Evolutionary conservation across 2,797 vertebrate genomes (phyloP).

Genomic region (Anniella stebbinsi): DNA sequence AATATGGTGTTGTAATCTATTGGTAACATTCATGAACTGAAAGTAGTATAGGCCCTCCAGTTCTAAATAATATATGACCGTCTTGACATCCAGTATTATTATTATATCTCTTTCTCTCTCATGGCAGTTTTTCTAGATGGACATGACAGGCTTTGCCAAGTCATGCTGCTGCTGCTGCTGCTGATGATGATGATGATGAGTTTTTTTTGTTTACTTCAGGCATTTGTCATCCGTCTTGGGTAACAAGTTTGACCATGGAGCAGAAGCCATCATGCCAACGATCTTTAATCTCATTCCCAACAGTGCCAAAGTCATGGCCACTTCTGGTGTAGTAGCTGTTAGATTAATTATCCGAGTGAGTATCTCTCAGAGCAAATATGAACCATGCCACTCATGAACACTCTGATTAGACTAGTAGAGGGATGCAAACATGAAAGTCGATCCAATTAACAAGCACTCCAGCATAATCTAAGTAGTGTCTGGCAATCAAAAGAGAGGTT

Average conservation of each 20-base stretch:
- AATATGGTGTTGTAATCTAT: conserved; percentile 25
- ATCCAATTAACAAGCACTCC: not conserved
- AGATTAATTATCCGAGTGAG: conserved; percentile 96
- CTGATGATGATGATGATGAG: not conserved
- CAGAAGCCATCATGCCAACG: conserved; percentile 96
- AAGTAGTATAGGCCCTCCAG: conserved; percentile 33
- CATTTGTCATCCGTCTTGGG: conserved; percentile 92
- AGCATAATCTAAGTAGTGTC: conserved; percentile 16
- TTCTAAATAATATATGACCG: not conserved
- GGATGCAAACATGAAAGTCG: conserved; percentile 4
- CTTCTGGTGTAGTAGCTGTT: conserved; percentile 93
- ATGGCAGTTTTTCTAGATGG: too few species aligned
- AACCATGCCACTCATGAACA: not conserved
- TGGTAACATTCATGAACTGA: conserved; percentile 24
- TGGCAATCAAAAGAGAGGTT: not conserved
- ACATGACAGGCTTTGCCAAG: too few species aligned
- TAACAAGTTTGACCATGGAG: conserved; percentile 98
- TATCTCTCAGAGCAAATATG: conserved; percentile 44
- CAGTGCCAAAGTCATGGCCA: conserved; percentile 99
- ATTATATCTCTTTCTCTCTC: too few species aligned
- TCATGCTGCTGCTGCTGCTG: too few species aligned
- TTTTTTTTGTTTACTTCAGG: conserved; percentile 74
- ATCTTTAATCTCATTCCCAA: conserved; percentile 98
- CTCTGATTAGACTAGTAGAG: conserved; percentile 8
- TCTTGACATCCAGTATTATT: not conserved